Conservation (phyloP, 30 jellyfish, hydroid and myxozoan species). For the Aurelia sp. region DNA sequence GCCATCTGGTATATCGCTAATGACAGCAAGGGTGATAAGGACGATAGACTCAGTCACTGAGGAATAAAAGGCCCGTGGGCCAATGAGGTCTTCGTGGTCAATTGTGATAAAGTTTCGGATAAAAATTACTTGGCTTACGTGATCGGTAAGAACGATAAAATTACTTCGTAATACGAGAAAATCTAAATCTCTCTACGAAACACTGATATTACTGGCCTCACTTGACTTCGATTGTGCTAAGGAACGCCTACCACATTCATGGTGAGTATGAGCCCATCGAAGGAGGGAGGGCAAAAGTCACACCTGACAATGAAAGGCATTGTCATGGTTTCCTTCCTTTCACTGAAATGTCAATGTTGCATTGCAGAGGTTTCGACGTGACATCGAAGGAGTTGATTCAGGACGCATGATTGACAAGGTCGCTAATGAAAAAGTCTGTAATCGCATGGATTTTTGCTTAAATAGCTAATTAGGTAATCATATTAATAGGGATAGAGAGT, state of each 20-base stretch:
- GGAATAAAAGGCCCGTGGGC: too few species aligned
- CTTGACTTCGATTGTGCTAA: slow-evolving; percentile 61
- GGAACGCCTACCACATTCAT: slow-evolving; percentile 69
- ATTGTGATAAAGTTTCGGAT: neutral
- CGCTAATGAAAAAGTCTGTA: slow-evolving; percentile 38
- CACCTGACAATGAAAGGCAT: slow-evolving; percentile 69
- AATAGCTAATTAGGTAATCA: slow-evolving; percentile 65
- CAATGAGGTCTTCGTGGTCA: too few species aligned
- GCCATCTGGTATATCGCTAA: too few species aligned
- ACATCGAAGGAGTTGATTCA: slow-evolving; percentile 31
- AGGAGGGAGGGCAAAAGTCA: slow-evolving; percentile 72
- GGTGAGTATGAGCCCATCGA: slow-evolving; percentile 60
- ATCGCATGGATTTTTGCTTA: slow-evolving; percentile 52
- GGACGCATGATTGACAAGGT: slow-evolving; percentile 64
- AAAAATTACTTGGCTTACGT: neutral
- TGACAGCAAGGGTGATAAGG: too few species aligned
- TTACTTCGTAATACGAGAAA: slow-evolving; percentile 52
- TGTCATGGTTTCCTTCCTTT: slow-evolving; percentile 56
- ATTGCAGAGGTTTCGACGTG: slow-evolving; percentile 36
- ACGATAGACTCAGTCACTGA: too few species aligned
- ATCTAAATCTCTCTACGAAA: slow-evolving; percentile 38
- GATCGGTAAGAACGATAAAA: slow-evolving; percentile 8
- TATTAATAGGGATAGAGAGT: slow-evolving; percentile 44
- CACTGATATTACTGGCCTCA: slow-evolving; percentile 74
- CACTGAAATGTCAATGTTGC: slow-evolving; percentile 48